Conservation (phyloP, 2,888 invertebrate species). For the Cerastoderma edule region DNA sequence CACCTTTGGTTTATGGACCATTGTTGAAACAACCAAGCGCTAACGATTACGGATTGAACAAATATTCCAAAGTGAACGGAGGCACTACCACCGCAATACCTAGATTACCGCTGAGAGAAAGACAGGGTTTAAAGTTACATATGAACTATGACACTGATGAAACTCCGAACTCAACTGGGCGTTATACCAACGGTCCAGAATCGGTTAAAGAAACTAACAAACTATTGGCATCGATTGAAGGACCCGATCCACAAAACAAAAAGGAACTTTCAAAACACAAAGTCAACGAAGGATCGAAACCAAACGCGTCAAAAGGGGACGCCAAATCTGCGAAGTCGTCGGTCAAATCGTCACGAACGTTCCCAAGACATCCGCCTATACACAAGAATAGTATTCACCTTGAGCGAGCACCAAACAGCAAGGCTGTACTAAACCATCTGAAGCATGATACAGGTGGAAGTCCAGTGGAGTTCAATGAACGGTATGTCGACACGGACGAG, state of each 20-base stretch:
- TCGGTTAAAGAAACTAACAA: not conserved
- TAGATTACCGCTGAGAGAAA: not conserved
- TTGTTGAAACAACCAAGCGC: not conserved
- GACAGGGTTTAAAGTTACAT: too few species aligned
- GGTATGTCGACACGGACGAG: constrained; percentile 8
- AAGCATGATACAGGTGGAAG: constrained; percentile 4
- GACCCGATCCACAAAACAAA: not conserved
- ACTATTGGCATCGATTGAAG: not conserved
- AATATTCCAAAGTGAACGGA: not conserved
- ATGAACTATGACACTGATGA: constrained; percentile 5
- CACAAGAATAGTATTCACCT: constrained; percentile 31
- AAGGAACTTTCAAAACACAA: not conserved
- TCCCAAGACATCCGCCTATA: constrained; percentile 25
- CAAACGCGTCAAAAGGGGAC: constrained; percentile 8
- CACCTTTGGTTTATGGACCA: not conserved
- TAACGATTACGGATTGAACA: too few species aligned
- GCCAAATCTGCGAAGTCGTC: constrained; percentile 10
- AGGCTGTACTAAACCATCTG: constrained; percentile 33
- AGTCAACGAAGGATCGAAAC: not conserved
- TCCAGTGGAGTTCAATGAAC: constrained; percentile 25
- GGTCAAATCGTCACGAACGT: constrained; percentile 1
- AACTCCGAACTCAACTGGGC: constrained; percentile 1
- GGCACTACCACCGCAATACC: not conserved
- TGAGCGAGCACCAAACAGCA: constrained; percentile 22
- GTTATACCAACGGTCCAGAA: constrained; percentile 29